Percentiles rank a stretch among this genome's conserved stretches.
phyloP scores from a whole-genome alignment of 2,113 vertebrate genomes.

The Onychostruthus taczanowskii region DNA sequence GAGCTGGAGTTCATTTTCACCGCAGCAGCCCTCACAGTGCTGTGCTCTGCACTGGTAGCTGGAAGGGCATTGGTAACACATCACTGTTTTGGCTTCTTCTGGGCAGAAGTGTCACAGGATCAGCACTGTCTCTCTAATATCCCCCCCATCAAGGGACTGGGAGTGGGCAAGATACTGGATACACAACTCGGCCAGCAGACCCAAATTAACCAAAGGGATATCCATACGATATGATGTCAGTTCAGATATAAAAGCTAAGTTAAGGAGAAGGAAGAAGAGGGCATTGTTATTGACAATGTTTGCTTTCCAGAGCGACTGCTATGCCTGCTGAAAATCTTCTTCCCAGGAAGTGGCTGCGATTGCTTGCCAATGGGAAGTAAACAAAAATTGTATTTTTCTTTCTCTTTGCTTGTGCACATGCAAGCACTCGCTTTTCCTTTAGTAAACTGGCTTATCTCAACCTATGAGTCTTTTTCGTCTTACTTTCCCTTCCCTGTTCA shows the following conservation, averaged over 20 bases:
- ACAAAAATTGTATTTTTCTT: background rate
- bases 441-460: background rate
- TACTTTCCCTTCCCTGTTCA: background rate
- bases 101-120: background rate
- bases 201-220: background rate
- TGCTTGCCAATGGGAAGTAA: background rate
- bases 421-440: background rate
- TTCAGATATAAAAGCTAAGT: background rate
- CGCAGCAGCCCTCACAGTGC: background rate
- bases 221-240: accelerated
- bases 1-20: background rate
- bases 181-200: accelerated
- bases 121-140: background rate
- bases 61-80: background rate
- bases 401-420: accelerated
- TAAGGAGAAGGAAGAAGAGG: background rate
- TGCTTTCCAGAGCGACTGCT: background rate
- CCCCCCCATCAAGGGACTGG: no score
- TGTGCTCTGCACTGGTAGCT: background rate
- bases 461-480: background rate
- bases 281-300: background rate
- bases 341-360: background rate
- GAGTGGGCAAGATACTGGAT: background rate
- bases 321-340: no score
- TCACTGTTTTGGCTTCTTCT: background rate